Evolutionary conservation across 2,888 invertebrate species (phyloP).

Genomic region (Troides helena): DNA sequence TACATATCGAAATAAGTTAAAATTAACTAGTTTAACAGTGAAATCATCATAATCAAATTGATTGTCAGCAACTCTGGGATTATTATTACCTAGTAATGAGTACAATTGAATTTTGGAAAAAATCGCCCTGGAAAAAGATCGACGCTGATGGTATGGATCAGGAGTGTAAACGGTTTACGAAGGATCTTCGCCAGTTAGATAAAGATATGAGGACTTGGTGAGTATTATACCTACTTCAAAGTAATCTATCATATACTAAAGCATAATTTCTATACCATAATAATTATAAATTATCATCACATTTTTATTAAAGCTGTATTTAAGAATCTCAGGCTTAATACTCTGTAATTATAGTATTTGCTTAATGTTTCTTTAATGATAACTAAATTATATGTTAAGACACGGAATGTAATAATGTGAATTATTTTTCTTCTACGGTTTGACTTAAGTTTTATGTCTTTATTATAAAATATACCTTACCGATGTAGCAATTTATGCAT

Average conservation of each 20-base stretch:
- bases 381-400: no score
- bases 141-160: constrained; percentile 97
- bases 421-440: no score
- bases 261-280: background rate
- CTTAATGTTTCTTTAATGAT: no score
- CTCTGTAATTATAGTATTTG: no score
- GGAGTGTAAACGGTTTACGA: constrained; percentile 95
- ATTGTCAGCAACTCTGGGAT: constrained; percentile 90
- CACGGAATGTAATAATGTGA: no score
- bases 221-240: constrained; percentile 33
- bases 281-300: no score
- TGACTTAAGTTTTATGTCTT: no score
- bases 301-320: background rate
- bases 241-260: background rate
- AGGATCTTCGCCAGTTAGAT: constrained; percentile 88
- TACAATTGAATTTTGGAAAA: constrained; percentile 95
- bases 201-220: constrained; percentile 89
- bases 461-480: no score
- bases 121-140: constrained; percentile 95
- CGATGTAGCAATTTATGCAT: no score
- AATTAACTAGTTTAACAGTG: background rate
- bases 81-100: constrained; percentile 89
- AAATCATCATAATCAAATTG: background rate
- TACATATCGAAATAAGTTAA: background rate
- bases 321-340: background rate